These are phyloP conservation scores for Rostratula benghalensis DNA, from an alignment of 2,113 vertebrate genomes.

Conservation along the genomic window DNA sequence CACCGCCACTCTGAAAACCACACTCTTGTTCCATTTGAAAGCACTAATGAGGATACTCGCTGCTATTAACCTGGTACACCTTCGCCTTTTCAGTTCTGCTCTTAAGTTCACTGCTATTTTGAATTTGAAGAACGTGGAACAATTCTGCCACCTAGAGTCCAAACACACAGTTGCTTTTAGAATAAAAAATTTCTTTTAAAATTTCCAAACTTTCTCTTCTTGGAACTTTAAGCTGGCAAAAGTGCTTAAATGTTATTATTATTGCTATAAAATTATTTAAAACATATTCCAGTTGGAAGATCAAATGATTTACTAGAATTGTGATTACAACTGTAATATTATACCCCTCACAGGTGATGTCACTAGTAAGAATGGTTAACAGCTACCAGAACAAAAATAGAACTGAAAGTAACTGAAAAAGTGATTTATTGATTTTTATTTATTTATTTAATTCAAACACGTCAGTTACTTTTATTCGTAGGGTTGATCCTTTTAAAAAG, in stretches of 20 bases:
- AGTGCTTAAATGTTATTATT: background rate
- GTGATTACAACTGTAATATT: background rate
- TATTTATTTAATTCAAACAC: background rate
- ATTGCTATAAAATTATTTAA: background rate
- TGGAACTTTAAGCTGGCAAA: background rate
- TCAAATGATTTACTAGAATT: background rate
- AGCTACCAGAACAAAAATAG: background rate
- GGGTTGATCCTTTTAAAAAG: background rate
- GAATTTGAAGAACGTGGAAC: background rate
- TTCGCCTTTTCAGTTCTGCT: background rate
- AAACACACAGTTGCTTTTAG: background rate
- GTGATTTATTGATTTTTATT: background rate
- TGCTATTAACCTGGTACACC: background rate
- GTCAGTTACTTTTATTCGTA: background rate
- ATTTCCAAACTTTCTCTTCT: background rate
- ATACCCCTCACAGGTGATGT: background rate
- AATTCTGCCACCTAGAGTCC: conserved; percentile 79
- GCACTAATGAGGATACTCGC: background rate
- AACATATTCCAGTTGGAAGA: background rate
- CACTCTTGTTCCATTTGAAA: background rate
- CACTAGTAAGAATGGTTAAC: background rate
- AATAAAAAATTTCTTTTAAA: background rate
- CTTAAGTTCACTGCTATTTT: background rate
- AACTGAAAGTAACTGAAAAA: background rate
- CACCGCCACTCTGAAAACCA: background rate